A percentile compares a stretch with the other conserved stretches of the same genome.
Evolutionary conservation across 1,140 invertebrate species (phyloP).

Genomic region (Zaprionus africanus): DNA sequence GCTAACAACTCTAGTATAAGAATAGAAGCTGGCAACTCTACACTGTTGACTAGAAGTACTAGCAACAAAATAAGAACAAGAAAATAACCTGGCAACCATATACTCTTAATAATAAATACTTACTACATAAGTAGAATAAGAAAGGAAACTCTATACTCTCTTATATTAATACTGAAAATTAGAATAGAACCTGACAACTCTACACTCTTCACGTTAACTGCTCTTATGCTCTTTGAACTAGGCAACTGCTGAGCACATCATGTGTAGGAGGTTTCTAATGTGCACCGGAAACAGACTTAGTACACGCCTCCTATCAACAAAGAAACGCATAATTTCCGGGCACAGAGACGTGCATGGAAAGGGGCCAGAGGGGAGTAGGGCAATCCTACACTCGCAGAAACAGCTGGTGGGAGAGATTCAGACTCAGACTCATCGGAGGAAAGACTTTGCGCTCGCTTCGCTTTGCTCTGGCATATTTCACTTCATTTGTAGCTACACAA

Average conservation of each 20-base stretch:
- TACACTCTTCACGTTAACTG: neutral
- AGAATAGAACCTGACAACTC: neutral
- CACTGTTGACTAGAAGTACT: too few species aligned
- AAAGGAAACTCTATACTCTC: too few species aligned
- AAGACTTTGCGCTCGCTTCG: neutral
- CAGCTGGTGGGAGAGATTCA: neutral
- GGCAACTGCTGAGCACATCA: neutral
- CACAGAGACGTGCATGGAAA: neutral
- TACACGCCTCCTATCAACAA: conserved; percentile 40
- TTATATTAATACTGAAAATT: too few species aligned
- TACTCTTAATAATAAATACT: neutral
- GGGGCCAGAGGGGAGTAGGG: neutral
- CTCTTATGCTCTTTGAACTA: neutral
- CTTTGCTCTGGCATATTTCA: conserved; percentile 50
- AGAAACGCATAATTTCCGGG: conserved; percentile 41
- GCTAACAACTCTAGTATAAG: too few species aligned
- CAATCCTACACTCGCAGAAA: neutral
- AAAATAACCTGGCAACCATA: neutral
- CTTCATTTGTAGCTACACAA: conserved; percentile 77
- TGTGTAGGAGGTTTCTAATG: conserved; percentile 20
- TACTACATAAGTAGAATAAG: too few species aligned
- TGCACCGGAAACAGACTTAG: conserved; percentile 34
- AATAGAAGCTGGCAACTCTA: too few species aligned
- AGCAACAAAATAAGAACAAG: too few species aligned
- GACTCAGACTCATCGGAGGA: too few species aligned